Percentiles rank a stretch among this genome's conserved stretches.
Evolutionary conservation across 37 sponge, comb jelly and placozoan species (phyloP).

Genomic region (Hormiphora californensis): DNA sequence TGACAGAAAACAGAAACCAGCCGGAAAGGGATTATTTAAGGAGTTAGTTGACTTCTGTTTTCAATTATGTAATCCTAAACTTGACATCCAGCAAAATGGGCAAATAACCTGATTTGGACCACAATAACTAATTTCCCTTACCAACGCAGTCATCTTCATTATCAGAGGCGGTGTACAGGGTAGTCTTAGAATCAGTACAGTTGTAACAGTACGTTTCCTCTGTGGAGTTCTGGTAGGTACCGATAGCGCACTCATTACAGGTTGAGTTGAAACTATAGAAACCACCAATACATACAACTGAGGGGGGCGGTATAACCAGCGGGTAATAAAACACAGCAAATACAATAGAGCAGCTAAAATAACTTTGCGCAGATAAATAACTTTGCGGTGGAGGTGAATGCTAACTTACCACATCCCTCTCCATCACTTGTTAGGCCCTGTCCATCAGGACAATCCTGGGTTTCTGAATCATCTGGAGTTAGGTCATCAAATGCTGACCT

Average conservation of each 20-base stretch:
- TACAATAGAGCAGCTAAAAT: no score
- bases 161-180: not conserved
- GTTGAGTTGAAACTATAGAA: not conserved
- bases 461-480: not conserved
- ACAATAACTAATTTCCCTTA: not conserved
- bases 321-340: no score
- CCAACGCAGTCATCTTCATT: not conserved
- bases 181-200: not conserved
- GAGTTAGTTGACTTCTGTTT: no score
- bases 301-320: not conserved
- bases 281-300: not conserved
- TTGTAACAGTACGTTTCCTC: not conserved
- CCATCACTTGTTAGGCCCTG: not conserved
- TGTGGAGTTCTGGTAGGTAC: not conserved
- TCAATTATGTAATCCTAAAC: no score
- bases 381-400: not conserved
- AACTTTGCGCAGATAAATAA: not conserved
- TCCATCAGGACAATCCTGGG: not conserved
- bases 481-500: not conserved
- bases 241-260: not conserved
- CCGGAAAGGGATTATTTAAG: no score
- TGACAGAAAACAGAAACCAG: no score
- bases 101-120: not conserved
- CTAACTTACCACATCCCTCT: not conserved
- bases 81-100: no score